A percentile compares a stretch with the other conserved stretches of the same genome.
These are phyloP conservation scores for Monochamus saltuarius DNA, from an alignment of 1,140 invertebrate genomes.

Conservation along the genomic window DNA sequence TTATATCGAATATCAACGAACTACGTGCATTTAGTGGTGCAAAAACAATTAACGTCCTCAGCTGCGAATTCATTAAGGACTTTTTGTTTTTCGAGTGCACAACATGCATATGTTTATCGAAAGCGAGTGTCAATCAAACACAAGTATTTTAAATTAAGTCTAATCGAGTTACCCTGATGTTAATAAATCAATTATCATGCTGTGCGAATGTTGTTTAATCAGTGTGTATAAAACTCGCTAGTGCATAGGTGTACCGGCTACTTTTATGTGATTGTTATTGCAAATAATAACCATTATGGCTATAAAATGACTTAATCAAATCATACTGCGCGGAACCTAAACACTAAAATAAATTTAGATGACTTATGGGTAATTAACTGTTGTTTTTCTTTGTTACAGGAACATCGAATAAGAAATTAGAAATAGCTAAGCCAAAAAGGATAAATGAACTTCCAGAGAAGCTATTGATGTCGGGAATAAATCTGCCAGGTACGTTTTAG, in stretches of 20 bases:
- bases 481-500: conserved; percentile 56
- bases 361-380: neutral
- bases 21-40: neutral
- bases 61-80: neutral
- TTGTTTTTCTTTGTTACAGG: conserved; percentile 35
- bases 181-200: too few species aligned
- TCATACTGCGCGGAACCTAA: neutral
- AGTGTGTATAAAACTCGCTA: conserved; percentile 2
- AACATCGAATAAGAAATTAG: conserved; percentile 34
- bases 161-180: neutral
- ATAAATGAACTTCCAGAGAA: conserved; percentile 59
- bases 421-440: conserved; percentile 50
- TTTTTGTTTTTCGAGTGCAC: neutral
- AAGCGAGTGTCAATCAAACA: conserved; percentile 3
- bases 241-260: neutral
- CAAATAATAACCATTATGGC: neutral
- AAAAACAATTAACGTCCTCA: conserved; percentile 2
- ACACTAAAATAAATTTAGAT: neutral
- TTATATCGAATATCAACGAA: conserved; percentile 2
- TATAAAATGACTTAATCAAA: neutral
- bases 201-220: neutral
- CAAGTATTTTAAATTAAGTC: conserved; percentile 2
- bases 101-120: neutral
- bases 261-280: neutral
- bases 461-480: conserved; percentile 57